A percentile compares a stretch with the other conserved stretches of the same genome.
Conservation (phyloP, 1,140 invertebrate genomes). For the Argopecten irradians region DNA sequence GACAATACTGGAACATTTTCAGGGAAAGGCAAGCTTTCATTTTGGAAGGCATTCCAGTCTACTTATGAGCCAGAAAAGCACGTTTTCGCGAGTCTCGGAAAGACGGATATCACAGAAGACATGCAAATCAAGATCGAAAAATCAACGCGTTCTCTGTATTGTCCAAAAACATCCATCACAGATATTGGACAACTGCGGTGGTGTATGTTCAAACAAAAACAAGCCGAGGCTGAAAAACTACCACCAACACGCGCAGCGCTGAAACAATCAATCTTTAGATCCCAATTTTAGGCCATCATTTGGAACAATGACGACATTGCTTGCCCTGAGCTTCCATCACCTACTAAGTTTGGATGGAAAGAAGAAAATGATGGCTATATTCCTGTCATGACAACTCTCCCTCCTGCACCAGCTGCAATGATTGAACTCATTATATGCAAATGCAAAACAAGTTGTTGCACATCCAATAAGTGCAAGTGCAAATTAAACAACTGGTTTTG, state of each 20-base stretch:
- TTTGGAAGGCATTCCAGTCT: slow-evolving; percentile 8
- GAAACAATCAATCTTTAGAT: slow-evolving; percentile 19
- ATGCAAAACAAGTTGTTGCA: neutral
- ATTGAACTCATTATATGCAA: slow-evolving; percentile 2
- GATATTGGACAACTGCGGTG: neutral
- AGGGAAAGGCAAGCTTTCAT: neutral
- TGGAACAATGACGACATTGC: too few species aligned
- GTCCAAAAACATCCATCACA: neutral
- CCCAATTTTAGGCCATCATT: slow-evolving; percentile 39
- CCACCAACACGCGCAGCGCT: slow-evolving; percentile 30
- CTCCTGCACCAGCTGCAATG: slow-evolving; percentile 13
- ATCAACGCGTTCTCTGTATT: neutral
- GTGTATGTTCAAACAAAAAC: slow-evolving; percentile 24
- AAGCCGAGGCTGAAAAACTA: slow-evolving; percentile 32
- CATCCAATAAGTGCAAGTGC: neutral
- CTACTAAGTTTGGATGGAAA: slow-evolving; percentile 30
- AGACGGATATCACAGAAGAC: neutral
- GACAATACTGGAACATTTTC: slow-evolving; percentile 22
- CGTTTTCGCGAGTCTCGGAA: neutral
- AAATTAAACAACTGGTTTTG: neutral
- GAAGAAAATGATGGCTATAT: neutral
- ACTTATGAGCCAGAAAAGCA: neutral
- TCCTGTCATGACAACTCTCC: slow-evolving; percentile 26
- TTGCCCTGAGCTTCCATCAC: slow-evolving; percentile 11
- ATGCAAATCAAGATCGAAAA: neutral